Percentiles rank a stretch among this genome's conserved stretches.
Evolutionary conservation across 2,797 vertebrate genomes (phyloP).

Genomic region (Coregonus ussuriensis): DNA sequence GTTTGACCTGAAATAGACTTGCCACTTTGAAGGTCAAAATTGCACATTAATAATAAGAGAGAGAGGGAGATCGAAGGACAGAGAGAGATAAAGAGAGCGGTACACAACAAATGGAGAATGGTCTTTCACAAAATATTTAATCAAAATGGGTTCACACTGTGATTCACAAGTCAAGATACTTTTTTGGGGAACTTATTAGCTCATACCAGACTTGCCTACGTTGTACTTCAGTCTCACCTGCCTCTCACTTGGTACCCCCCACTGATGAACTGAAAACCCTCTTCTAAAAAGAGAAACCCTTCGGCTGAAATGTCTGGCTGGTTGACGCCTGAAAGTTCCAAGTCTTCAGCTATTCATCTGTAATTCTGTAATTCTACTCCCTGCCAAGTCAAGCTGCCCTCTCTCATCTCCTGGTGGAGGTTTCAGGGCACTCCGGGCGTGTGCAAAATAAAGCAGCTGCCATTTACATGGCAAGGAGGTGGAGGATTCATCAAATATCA

Average conservation of each 20-base stretch:
- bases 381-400: neutral
- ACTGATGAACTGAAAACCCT: no score
- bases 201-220: neutral
- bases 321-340: no score
- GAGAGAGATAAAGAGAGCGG: no score
- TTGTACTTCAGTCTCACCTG: no score
- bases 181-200: neutral
- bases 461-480: neutral
- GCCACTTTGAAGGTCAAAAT: conserved; percentile 3
- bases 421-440: neutral
- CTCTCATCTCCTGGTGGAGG: neutral
- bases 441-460: neutral
- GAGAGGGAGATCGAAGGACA: no score
- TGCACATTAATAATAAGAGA: neutral
- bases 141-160: neutral
- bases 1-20: neutral
- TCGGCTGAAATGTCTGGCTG: no score
- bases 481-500: neutral
- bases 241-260: no score
- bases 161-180: neutral
- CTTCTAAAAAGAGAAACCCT: no score
- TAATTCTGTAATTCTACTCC: neutral
- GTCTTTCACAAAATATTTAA: neutral
- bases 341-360: no score
- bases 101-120: neutral